Base-by-base conservation (phyloP, 1,140 invertebrate species). In the Antheraea mylitta region DNA sequence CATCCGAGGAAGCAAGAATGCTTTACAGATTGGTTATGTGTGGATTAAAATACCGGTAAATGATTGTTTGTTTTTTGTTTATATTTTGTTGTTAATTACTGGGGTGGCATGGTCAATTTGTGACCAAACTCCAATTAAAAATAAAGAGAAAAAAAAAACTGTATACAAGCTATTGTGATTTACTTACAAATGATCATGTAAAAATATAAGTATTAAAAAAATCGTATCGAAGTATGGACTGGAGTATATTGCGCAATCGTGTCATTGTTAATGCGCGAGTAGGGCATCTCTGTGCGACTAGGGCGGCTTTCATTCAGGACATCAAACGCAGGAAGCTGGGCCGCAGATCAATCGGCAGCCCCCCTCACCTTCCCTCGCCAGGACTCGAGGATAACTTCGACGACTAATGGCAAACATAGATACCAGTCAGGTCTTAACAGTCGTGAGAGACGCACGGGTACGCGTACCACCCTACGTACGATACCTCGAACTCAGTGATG, bases 311-410 rank as follows among this genome's bases (percentile, higher is more conserved):
- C 83, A 85, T 89, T 84, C 84, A 89, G 85, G 82, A 86, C 83
- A 81, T 79, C 79, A 76, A 77, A 80, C 79, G 77, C 77, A 81
- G 83, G 83, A 87, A 79, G 73, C 74, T 66, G 74, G 69, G 70
- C 73, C 79, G 80, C 83, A 83, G 87, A 90, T 88, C 87, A 90
- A 90, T 90, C 86, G 85, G 69, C 71, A 61, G 70, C 64, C 63
- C 77, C 79, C 75, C 70, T 69, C 77, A 67, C 70, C 61, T 71
- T 22, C 64, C 72, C 19, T 64, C 63, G 67, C 69, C 80, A 80
- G 78, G 82, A 82, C 71, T 76, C 68, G 68, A 84, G 85, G 81
- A 81, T 75, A 72, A 80, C 76, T 78, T 77, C 81, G 63, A 79
- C 78, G 68, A 62, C 16, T 11, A 53, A 53, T 13, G 16, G 45